Evolutionary conservation across 2,113 vertebrate species (phyloP).

Genomic region (Genyomyrus donnyi): DNA sequence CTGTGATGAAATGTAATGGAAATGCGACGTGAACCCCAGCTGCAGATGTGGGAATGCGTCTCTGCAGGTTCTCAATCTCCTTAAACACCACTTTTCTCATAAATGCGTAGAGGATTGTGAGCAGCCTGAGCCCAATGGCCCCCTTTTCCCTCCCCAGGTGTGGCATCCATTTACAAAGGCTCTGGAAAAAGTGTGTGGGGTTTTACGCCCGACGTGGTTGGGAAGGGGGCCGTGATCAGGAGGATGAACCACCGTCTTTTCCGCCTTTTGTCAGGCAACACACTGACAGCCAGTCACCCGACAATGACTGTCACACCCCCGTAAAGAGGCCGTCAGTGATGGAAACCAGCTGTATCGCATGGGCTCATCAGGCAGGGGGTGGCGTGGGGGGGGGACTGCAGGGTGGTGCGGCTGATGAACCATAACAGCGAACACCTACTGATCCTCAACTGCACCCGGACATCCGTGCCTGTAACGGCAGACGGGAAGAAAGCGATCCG

Average conservation of each 20-base stretch:
- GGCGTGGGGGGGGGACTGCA: background rate
- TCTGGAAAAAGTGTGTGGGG: constrained; percentile 58
- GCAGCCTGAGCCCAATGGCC: constrained; percentile 20
- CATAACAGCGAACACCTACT: constrained; percentile 62
- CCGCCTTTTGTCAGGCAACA: constrained; percentile 57
- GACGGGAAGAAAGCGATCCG: constrained; percentile 17
- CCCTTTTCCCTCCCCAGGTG: constrained; percentile 43
- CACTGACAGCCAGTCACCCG: constrained; percentile 68
- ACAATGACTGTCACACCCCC: constrained; percentile 69
- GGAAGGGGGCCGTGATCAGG: constrained; percentile 62
- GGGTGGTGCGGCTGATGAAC: constrained; percentile 48
- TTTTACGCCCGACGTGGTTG: constrained; percentile 46
- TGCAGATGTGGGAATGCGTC: background rate
- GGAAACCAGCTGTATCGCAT: constrained; percentile 65
- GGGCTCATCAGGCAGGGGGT: constrained; percentile 44
- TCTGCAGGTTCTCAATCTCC: background rate
- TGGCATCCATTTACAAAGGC: constrained; percentile 53
- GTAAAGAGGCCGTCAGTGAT: constrained; percentile 60
- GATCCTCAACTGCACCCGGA: constrained; percentile 62
- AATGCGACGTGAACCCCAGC: background rate
- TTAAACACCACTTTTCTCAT: background rate
- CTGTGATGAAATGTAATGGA: background rate
- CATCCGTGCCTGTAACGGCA: constrained; percentile 51
- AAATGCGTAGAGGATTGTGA: background rate
- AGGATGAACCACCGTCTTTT: constrained; percentile 63